Conservation (phyloP, 1,140 invertebrate species). For the Lanistes nyassanus region DNA sequence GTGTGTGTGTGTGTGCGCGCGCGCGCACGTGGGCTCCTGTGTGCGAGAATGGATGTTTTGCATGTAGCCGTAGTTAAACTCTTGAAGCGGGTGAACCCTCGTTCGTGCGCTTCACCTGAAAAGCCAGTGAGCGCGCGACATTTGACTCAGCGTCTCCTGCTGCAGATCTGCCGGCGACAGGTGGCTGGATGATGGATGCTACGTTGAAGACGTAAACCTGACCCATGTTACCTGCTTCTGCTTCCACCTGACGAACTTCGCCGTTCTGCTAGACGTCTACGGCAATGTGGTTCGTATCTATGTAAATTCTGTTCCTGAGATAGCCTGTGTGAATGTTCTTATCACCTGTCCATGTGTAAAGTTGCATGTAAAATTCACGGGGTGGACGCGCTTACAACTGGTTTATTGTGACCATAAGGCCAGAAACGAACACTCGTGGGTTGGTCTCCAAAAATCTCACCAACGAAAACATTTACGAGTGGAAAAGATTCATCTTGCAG, state of each 20-base stretch:
- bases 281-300: constrained; percentile 39
- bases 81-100: neutral
- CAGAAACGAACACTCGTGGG: too few relatives aligned
- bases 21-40: too few relatives aligned
- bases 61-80: neutral
- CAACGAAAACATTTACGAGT: too few relatives aligned
- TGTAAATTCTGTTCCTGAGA: too few relatives aligned
- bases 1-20: neutral
- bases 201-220: constrained; percentile 81
- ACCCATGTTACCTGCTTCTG: constrained; percentile 93
- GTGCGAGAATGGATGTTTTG: neutral
- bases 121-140: neutral
- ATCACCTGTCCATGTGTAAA: too few relatives aligned
- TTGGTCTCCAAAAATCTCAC: too few relatives aligned
- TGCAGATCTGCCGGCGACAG: constrained; percentile 32
- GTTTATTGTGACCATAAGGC: too few relatives aligned
- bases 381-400: too few relatives aligned
- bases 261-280: constrained; percentile 69
- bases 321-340: too few relatives aligned
- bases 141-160: too few relatives aligned
- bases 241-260: constrained; percentile 96
- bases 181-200: constrained; percentile 93
- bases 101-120: neutral
- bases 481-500: too few relatives aligned
- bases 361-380: too few relatives aligned